Conservation (phyloP, 2,888 invertebrate species). For the Dichetophora obliterata region DNA sequence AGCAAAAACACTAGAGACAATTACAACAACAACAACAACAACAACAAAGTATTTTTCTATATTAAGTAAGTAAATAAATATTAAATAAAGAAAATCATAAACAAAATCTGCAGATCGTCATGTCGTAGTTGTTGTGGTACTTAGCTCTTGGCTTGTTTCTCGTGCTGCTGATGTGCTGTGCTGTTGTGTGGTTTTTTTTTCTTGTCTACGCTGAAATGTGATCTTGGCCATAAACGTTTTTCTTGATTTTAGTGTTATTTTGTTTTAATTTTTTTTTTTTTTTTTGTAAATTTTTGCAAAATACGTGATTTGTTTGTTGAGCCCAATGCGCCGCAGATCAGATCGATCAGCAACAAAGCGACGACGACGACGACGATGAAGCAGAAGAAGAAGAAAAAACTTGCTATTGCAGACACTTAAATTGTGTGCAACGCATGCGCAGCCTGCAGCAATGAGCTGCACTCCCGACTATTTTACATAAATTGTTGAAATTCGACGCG, state of each 20-base stretch:
- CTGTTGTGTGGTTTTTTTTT: conserved; percentile 12
- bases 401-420: background rate
- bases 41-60: background rate
- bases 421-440: conserved; percentile 20
- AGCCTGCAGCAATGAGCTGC: conserved; percentile 11
- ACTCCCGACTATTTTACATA: conserved; percentile 1
- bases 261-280: background rate
- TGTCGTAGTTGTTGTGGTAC: conserved; percentile 21
- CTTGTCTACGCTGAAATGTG: conserved; percentile 29
- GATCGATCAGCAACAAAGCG: conserved; percentile 16
- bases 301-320: conserved; percentile 35
- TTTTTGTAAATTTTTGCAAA: conserved; percentile 1
- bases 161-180: conserved; percentile 23
- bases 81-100: conserved; percentile 12
- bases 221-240: conserved; percentile 38
- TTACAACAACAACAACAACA: conserved; percentile 17
- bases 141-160: background rate
- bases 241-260: conserved; percentile 1
- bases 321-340: conserved; percentile 22
- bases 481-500: conserved; percentile 15
- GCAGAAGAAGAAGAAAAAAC: background rate
- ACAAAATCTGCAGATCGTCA: conserved; percentile 1
- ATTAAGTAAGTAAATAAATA: conserved; percentile 4
- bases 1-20: background rate
- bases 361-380: background rate